Conservation (phyloP, 2,113 vertebrate genomes). For the Desmodus rotundus region DNA sequence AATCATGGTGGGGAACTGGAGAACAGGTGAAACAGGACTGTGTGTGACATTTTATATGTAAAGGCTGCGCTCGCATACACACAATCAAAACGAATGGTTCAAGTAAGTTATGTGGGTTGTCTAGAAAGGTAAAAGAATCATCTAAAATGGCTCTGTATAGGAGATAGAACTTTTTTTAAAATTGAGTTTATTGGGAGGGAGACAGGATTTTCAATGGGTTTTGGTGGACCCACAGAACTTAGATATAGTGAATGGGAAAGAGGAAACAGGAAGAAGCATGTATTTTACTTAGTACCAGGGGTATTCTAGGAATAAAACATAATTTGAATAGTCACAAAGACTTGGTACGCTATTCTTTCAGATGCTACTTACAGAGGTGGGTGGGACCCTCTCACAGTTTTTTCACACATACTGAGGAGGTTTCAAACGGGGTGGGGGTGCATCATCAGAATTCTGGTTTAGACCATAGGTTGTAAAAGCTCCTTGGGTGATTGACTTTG, state of each 20-base stretch:
- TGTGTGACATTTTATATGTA: not conserved
- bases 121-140: not conserved
- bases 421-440: not conserved
- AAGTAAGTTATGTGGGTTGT: not conserved
- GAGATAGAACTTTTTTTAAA: not conserved
- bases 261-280: not conserved
- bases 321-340: not conserved
- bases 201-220: not conserved
- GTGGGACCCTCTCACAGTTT: not conserved
- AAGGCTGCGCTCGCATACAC: not conserved
- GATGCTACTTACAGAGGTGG: not conserved
- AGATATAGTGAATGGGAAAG: not conserved
- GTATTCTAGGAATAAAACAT: not conserved
- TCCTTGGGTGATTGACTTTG: not conserved
- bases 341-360: not conserved
- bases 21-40: not conserved
- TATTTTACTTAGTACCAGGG: not conserved
- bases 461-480: not conserved
- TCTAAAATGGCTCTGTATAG: not conserved
- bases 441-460: not conserved
- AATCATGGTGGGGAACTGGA: not conserved
- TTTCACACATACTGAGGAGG: not conserved
- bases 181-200: too few relatives aligned
- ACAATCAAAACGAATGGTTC: not conserved
- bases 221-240: not conserved